Evolutionary conservation across 2,888 invertebrate species (phyloP), one percentile per base, ranked within the genome.

Genomic region (Eugnorisma glareosa): DNA sequence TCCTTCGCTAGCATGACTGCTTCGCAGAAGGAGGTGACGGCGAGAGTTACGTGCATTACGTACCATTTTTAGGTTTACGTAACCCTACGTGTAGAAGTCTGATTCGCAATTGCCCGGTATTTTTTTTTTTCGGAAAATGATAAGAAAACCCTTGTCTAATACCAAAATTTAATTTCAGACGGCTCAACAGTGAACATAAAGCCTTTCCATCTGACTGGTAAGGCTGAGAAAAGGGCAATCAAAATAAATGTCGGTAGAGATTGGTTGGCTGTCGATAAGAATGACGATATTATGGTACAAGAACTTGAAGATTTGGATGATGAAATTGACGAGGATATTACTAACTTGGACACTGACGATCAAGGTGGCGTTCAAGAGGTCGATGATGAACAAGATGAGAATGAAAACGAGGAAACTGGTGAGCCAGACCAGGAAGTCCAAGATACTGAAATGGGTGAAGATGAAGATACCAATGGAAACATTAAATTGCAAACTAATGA

Each of bases 151-250:
- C 0, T 4, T 43, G 18, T 63, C 28, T 66, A 43, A 79, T 37
- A n/a, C 18, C 28, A 5, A 18, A 24, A 21, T 48, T 43, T 0
- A 37, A 67, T 85, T 87, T 61, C 81, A 87, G 87, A 64, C 0
- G 69, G 54, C 0, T 68, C 68, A 15, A 28, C 37, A 1, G 73
- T 88, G 5, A 0, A 0, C 8, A 71, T 88, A 24, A 88, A 85
- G 63, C 86, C 88, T 5, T 83, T 88, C 66, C 86, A 88, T 0
- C 40, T 88, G 31, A 66, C 72, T 45, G 88, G 86, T 3, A 64
- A 72, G 11, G 10, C 31, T 18, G 48, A 76, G 0, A 82, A 67
- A 71, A 48, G 54, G 5, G 28, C n/a, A 28, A 0, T 40, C 15
- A 40, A 40, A 11, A 31, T 35, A 37, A 71, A 69, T 13, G 24